Percentiles rank a stretch among this genome's conserved stretches.
Evolutionary conservation across 92 coral and sea anemone genomes (phyloP).

Genomic region (Virgularia gustaviana): DNA sequence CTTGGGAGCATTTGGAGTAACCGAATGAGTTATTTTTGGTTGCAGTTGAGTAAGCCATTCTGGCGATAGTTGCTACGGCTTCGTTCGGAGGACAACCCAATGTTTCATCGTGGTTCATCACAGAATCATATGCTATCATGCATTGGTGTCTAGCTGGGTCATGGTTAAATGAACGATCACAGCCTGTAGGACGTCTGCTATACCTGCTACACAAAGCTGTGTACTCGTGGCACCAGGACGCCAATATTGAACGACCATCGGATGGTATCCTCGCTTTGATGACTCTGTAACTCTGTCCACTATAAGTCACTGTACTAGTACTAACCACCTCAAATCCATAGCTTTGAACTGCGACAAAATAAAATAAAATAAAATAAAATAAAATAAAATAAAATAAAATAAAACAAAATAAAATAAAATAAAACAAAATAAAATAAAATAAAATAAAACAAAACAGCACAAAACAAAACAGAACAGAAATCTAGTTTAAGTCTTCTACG

Average conservation of each 20-base stretch:
- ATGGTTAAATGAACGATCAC: constrained; percentile 37
- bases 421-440: no score
- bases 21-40: constrained; percentile 42
- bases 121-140: constrained; percentile 42
- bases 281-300: constrained; percentile 21
- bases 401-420: neutral
- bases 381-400: no score
- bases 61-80: constrained; percentile 32
- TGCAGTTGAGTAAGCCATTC: constrained; percentile 34
- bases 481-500: no score
- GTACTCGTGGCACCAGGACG: constrained; percentile 60
- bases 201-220: constrained; percentile 35
- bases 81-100: constrained; percentile 55
- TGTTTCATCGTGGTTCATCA: constrained; percentile 29
- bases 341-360: constrained; percentile 5
- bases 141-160: constrained; percentile 36
- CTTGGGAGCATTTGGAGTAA: constrained; percentile 31
- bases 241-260: constrained; percentile 36
- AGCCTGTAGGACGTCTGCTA: constrained; percentile 51
- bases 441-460: no score
- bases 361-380: no score
- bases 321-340: constrained; percentile 50
- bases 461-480: no score
- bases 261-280: constrained; percentile 41
- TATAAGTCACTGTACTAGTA: constrained; percentile 18